A percentile compares a stretch with the other conserved stretches of the same genome.
Evolutionary conservation across 30 jellyfish, hydroid and myxozoan genomes (phyloP).

Genomic region (Chironex yamaguchii): DNA sequence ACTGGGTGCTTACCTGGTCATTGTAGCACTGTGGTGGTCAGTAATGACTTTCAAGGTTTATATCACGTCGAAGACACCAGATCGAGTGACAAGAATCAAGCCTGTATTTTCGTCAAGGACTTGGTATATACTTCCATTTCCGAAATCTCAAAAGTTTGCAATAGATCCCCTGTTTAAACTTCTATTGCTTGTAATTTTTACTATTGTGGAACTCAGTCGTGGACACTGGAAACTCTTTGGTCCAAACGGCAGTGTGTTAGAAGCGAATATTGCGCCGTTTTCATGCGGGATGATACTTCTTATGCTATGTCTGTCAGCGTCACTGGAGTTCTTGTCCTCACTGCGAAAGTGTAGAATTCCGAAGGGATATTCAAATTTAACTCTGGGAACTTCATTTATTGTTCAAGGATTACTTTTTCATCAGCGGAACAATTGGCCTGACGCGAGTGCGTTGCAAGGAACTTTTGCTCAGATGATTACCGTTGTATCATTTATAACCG

Average conservation of each 20-base stretch:
- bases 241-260: conserved; percentile 2
- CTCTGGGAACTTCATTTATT: conserved; percentile 17
- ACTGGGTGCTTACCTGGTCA: background rate
- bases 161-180: conserved; percentile 45
- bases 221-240: conserved; percentile 38
- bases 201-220: conserved; percentile 14
- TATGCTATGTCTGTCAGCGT: conserved; percentile 42
- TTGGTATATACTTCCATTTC: conserved; percentile 41
- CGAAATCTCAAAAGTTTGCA: conserved; percentile 1
- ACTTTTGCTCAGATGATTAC: background rate
- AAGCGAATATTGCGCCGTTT: background rate
- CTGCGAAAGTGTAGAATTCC: conserved; percentile 23
- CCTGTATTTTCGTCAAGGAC: conserved; percentile 45
- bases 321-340: conserved; percentile 47
- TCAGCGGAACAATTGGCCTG: background rate
- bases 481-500: background rate
- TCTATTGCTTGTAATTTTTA: conserved; percentile 12
- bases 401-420: conserved; percentile 24
- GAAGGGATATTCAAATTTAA: conserved; percentile 7
- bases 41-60: conserved; percentile 30
- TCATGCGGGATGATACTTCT: conserved; percentile 35
- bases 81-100: conserved; percentile 50
- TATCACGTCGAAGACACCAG: conserved; percentile 59
- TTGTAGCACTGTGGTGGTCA: conserved; percentile 67
- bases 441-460: background rate